These are phyloP conservation scores for Brachymystax lenok DNA, from an alignment of 2,797 vertebrate genomes.

Conservation along the genomic window DNA sequence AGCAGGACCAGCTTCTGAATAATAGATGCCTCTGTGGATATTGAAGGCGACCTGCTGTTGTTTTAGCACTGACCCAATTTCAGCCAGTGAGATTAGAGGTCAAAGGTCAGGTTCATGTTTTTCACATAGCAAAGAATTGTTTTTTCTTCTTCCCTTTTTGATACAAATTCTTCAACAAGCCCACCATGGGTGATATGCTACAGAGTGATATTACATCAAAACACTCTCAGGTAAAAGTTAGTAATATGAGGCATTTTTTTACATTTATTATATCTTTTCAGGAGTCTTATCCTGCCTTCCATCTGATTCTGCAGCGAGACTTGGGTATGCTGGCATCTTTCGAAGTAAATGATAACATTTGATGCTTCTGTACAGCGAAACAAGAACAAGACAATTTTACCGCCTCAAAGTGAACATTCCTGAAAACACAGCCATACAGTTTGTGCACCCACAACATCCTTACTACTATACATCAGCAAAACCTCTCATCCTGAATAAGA, in stretches of 20 bases:
- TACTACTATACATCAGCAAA: background rate
- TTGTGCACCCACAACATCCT: background rate
- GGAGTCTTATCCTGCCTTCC: background rate
- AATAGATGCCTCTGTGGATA: background rate
- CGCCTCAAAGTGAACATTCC: background rate
- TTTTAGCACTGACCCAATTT: background rate
- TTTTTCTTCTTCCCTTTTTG: background rate
- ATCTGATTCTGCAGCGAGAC: background rate
- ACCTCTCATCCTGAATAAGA: background rate
- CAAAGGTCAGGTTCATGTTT: background rate
- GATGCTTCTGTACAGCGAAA: background rate
- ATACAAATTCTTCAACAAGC: background rate
- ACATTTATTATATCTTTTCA: background rate
- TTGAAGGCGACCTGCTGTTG: conserved; percentile 1
- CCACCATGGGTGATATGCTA: background rate
- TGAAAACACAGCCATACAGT: background rate
- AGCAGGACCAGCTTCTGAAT: background rate
- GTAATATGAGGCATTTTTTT: background rate
- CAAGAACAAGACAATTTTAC: background rate
- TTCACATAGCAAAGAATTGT: background rate
- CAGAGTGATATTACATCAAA: background rate
- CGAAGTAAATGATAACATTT: background rate
- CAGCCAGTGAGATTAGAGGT: conserved; percentile 1
- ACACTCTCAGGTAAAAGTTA: background rate
- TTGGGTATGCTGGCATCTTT: background rate